Evolutionary conservation across 2,113 vertebrate genomes (phyloP), one percentile per base, ranked within the genome.

Genomic region (Passer montanus): DNA sequence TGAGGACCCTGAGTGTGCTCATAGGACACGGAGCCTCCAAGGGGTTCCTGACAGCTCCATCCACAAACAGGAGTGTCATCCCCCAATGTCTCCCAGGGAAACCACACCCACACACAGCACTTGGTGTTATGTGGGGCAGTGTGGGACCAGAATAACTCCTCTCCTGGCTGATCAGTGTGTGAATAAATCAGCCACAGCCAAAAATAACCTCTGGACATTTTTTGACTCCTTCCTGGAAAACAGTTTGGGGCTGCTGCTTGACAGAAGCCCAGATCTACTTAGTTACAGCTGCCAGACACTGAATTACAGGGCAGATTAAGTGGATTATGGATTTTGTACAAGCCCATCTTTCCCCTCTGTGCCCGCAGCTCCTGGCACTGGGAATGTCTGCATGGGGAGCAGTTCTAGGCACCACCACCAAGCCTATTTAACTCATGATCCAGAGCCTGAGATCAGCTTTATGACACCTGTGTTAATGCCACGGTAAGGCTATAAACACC

Each of bases 131-230:
- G 86, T 96, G 95, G 96, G 96, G 89, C 94, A 94, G 13, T 73
- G 30, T 58, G 64, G 79, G 92, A 94, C 92, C 86, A 90, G 95
- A 95, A 95, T 90, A 94, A 88, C 90, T 88, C 78, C 46, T 60
- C 41, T 82, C 62, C 87, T 73, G 84, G 58, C 49, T 95, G 72
- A 95, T 87, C 87, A 47, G 78, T 0, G 0, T 72, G 84, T n/a
- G 78, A 91, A 91, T 87, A 89, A 87, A 91, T 82, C 81, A 87
- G 67, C 79, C 59, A 67, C 62, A 31, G 87, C 39, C 78, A 95
- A 91, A 96, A 95, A 96, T 93, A 96, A 93, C 84, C 75, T 70
- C 75, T 73, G 82, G 90, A 87, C 89, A 89, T 69, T 83, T 87
- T 89, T 6, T 80, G 69, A 70, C 82, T 91, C 50, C 82, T 88